Evolutionary conservation across 2,888 invertebrate genomes (phyloP).

Genomic region (Petrolisthes manimaculis): DNA sequence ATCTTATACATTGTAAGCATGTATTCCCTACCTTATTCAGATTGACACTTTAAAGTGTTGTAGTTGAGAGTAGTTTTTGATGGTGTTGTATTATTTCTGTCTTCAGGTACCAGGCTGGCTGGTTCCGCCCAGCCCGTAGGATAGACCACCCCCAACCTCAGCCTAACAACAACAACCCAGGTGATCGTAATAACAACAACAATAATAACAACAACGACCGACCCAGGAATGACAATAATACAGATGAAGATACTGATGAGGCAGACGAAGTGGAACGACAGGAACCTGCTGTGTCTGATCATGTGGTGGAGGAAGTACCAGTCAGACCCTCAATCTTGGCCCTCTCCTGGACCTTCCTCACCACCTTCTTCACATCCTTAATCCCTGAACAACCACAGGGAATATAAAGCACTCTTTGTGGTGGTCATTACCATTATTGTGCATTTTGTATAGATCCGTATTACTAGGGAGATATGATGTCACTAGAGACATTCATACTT

Average conservation of each 20-base stretch:
- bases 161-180: background rate
- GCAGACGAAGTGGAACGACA: background rate
- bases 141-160: constrained; percentile 27
- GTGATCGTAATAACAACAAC: constrained; percentile 34
- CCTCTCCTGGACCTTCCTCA: constrained; percentile 89
- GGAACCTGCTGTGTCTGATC: constrained; percentile 28
- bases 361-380: constrained; percentile 93
- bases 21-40: no score
- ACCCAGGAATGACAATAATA: background rate
- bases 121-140: constrained; percentile 52
- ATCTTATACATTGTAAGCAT: no score
- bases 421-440: no score
- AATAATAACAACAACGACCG: background rate
- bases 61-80: no score
- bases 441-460: no score
- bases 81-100: background rate
- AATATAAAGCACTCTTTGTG: constrained; percentile 11
- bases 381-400: constrained; percentile 81
- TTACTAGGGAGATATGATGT: no score
- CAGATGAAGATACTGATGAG: constrained; percentile 6
- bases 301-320: constrained; percentile 65
- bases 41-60: no score
- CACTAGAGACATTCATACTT: no score
- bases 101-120: constrained; percentile 57
- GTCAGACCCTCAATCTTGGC: constrained; percentile 78